A percentile compares a stretch with the other conserved stretches of the same genome.
Evolutionary conservation across 2,888 invertebrate species (phyloP).

Genomic region (Andrena haemorrhoa): DNA sequence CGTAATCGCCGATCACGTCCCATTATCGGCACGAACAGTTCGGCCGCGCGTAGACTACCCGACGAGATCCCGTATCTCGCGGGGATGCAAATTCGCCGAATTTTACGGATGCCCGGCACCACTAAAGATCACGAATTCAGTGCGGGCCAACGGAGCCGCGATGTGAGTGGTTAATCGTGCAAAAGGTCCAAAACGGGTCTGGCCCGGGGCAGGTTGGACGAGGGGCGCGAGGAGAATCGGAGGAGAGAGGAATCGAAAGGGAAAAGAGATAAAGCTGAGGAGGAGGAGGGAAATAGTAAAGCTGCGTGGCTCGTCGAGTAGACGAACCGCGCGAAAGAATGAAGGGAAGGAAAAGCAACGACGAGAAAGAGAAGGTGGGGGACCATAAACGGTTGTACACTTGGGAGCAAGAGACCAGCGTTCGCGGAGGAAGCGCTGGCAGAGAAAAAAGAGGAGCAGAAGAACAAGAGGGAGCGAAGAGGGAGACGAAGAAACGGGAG

Average conservation of each 20-base stretch:
- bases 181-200: conserved; percentile 64
- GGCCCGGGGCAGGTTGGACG: background rate
- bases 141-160: conserved; percentile 61
- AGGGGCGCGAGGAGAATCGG: background rate
- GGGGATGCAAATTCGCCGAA: conserved; percentile 73
- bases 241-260: conserved; percentile 37
- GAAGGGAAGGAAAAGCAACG: conserved; percentile 41
- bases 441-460: conserved; percentile 8
- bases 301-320: background rate
- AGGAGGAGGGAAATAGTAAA: background rate
- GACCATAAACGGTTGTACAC: conserved; percentile 53
- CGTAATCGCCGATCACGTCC: conserved; percentile 63
- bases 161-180: conserved; percentile 78
- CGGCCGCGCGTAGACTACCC: conserved; percentile 42
- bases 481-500: conserved; percentile 52
- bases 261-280: background rate
- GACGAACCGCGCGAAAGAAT: conserved; percentile 39
- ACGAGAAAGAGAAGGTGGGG: conserved; percentile 71
- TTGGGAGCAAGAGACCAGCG: conserved; percentile 23
- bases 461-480: background rate
- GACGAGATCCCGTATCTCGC: conserved; percentile 71
- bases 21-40: conserved; percentile 59
- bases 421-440: conserved; percentile 16
- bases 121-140: conserved; percentile 74
- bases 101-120: conserved; percentile 70